Evolutionary conservation across 2,888 invertebrate genomes (phyloP), one percentile per base, ranked within the genome.

Genomic region (Sussaba pulchella): DNA sequence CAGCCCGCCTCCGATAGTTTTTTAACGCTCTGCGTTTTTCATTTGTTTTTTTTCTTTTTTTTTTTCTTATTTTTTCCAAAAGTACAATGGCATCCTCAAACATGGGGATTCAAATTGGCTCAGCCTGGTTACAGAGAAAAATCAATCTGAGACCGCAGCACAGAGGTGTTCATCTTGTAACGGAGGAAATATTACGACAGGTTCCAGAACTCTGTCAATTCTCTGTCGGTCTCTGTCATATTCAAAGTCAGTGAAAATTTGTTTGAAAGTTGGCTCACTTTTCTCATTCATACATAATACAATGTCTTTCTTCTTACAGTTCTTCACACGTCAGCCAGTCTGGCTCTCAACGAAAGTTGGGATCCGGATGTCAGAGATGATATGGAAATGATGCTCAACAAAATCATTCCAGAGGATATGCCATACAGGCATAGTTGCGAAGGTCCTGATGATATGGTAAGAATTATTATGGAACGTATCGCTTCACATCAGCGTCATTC

Each of bases 301-400:
- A n/a, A n/a, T 26, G 1, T 6, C 5, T 54, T 88, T 88, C 82
- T 88, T 92, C 87, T 95, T 95, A 89, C 94, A 99, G 99, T 99
- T 93, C 96, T 99, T 93, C 99, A 99, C 94, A 99, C 99, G 91
- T 99, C 98, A 91, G 99, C 99, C 92, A 99, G 98, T 94, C 95
- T 99, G 93, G 98, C 98, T 88, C 94, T 99, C 92, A 99, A 99
- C 93, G 99, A 99, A 94, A 98, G 98, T 94, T 99, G 98, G 98
- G 99, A 99, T 94, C 98, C 98, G 85, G 98, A 98, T 93, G 98
- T 98, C 83, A 94, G 98, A 93, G 98, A 98, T 92, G 99, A 99
- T 93, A 99, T 99, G 98, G 99, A 99, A 94, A 99, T 98, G 98
- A 98, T 99, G 98, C 95, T 99, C 93, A 99, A 99, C 94, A 98